Conservation (phyloP, 2,797 vertebrate species). For the Nothura maculosa region DNA sequence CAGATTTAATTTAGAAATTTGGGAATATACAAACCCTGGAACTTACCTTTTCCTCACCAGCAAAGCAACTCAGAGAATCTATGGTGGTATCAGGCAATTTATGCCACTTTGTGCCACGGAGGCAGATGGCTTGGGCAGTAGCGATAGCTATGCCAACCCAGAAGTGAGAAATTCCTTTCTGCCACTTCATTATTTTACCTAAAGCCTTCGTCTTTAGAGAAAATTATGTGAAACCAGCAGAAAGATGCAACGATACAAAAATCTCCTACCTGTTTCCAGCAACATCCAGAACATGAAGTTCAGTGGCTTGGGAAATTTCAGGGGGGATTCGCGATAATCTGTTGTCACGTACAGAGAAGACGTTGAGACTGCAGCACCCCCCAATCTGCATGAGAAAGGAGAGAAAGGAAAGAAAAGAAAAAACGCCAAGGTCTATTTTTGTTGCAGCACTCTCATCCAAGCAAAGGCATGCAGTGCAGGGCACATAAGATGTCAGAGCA, state of each 20-base stretch:
- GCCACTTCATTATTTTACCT: background rate
- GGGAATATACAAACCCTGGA: background rate
- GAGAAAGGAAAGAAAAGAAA: background rate
- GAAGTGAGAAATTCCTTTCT: background rate
- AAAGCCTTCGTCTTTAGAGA: background rate
- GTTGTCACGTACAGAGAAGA: conserved; percentile 96
- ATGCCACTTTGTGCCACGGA: background rate
- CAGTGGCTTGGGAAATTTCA: conserved; percentile 93
- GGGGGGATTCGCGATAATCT: conserved; percentile 90
- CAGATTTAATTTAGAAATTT: background rate
- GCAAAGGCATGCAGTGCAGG: conserved; percentile 11
- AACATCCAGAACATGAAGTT: conserved; percentile 96
- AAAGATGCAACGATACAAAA: background rate
- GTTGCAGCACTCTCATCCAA: background rate
- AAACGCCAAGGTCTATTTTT: background rate
- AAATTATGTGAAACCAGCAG: background rate
- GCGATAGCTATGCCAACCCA: background rate
- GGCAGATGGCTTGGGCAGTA: background rate
- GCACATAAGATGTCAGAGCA: background rate
- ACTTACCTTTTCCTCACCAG: background rate
- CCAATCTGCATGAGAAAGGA: conserved; percentile 87
- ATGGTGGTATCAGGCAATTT: background rate
- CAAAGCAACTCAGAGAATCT: background rate
- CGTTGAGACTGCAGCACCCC: conserved; percentile 93
- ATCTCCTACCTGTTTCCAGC: conserved; percentile 93